phyloP scores from a whole-genome alignment of 2,113 vertebrate species.

The Lucifuga dentata region DNA sequence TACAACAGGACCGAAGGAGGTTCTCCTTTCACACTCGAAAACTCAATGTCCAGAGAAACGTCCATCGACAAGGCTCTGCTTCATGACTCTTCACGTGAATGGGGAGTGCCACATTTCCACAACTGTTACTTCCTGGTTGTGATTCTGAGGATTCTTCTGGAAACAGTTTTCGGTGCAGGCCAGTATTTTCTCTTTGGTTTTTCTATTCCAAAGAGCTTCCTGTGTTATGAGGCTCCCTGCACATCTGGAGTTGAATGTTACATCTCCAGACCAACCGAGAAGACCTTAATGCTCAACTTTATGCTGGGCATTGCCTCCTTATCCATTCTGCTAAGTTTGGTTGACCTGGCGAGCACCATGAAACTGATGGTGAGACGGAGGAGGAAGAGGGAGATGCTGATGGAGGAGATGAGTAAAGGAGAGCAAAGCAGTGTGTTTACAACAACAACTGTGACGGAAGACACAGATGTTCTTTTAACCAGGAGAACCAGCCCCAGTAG shows the following conservation, averaged over 20 bases:
- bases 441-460: not conserved
- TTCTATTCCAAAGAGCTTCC: constrained; percentile 46
- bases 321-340: constrained; percentile 53
- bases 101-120: constrained; percentile 31
- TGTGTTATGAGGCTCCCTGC: constrained; percentile 69
- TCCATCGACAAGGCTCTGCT: constrained; percentile 12
- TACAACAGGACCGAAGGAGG: not conserved
- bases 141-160: constrained; percentile 36
- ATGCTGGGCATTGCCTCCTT: constrained; percentile 39
- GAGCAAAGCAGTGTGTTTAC: constrained; percentile 52
- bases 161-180: constrained; percentile 21
- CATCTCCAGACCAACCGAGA: constrained; percentile 60
- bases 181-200: constrained; percentile 63
- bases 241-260: constrained; percentile 63
- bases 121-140: constrained; percentile 38
- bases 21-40: not conserved
- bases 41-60: constrained; percentile 14
- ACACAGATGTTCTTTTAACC: constrained; percentile 6
- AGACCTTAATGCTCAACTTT: constrained; percentile 57
- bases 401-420: constrained; percentile 49
- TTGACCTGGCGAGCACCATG: constrained; percentile 43
- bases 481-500: constrained; percentile 19
- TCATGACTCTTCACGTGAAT: not conserved
- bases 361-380: constrained; percentile 44
- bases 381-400: constrained; percentile 26